Evolutionary conservation across 2,113 vertebrate species (phyloP), one percentile per base, ranked within the genome.

Genomic region (Meleagris gallopavo): DNA sequence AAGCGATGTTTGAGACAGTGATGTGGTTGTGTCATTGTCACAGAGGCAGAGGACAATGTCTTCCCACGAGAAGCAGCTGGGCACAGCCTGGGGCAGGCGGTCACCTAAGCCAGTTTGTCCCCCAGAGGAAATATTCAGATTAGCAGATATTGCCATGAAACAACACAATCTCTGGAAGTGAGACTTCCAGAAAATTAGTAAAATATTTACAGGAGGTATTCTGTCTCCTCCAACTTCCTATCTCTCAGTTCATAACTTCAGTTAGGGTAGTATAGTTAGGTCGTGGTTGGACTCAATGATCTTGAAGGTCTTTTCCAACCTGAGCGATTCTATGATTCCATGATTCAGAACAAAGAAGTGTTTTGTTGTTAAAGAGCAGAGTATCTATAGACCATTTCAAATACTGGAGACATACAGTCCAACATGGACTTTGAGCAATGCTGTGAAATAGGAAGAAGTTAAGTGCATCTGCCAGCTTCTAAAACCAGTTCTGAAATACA

Each of bases 61-160:
- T 9, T 43, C 8, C 18, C 3, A 2, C 13, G 34, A 14, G 17
- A 3, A 1, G 54, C 1, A 87, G 36, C 30, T 15, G 29, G 54
- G 36, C 24, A 13, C 15, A 50, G 38, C 4, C 12, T 5, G 41
- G 6, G 13, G 6, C 6, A 71, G 24, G 7, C 36, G 19, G 38
- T 76, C n/a, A 65, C 36, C 40, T 58, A 57, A 79, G 21, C 13
- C 36, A 55, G 22, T 8, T 76, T 34, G 4, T 10, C 6, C 4
- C 2, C 0, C 15, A 40, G 29, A 38, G 29, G 29, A 60, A 89
- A 81, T 9, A 46, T 34, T 58, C 15, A 38, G 6, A 1, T 52
- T 25, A 81, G 21, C 38, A 71, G 12, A 48, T 46, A 65, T 8
- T 61, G 25, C 66, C 9, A 57, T 48, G 30, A 62, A 82, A 82